Evolutionary conservation across 2,888 invertebrate species (phyloP).

Genomic region (Beris chalybata): DNA sequence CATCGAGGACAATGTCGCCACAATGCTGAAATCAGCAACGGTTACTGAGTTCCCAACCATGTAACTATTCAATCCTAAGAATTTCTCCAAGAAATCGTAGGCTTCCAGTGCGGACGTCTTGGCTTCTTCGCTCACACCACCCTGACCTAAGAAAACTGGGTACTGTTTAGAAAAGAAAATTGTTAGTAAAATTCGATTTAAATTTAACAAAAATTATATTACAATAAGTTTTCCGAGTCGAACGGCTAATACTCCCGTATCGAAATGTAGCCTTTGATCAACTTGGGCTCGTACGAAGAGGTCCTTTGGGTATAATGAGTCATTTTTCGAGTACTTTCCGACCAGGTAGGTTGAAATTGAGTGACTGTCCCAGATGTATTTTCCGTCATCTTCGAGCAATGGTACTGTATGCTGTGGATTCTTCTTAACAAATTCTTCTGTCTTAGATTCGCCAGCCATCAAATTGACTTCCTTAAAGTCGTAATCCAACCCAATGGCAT

Average conservation of each 20-base stretch:
- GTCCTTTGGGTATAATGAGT: slow-evolving; percentile 35
- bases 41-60: slow-evolving; percentile 45
- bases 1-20: slow-evolving; percentile 40
- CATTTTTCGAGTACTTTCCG: slow-evolving; percentile 36
- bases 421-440: slow-evolving; percentile 28
- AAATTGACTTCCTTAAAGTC: slow-evolving; percentile 44
- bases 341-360: slow-evolving; percentile 34
- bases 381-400: slow-evolving; percentile 32
- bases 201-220: not conserved
- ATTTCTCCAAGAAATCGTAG: slow-evolving; percentile 41
- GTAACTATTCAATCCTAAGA: slow-evolving; percentile 41
- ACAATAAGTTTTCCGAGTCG: slow-evolving; percentile 5
- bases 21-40: slow-evolving; percentile 46
- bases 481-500: slow-evolving; percentile 44
- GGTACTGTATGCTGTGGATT: slow-evolving; percentile 41
- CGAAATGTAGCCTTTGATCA: slow-evolving; percentile 36
- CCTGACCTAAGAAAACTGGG: not conserved
- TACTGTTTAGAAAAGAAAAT: not conserved
- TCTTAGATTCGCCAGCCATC: slow-evolving; percentile 40
- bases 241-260: slow-evolving; percentile 27
- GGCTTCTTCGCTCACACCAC: slow-evolving; percentile 35
- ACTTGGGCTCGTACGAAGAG: slow-evolving; percentile 30
- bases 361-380: slow-evolving; percentile 37
- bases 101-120: slow-evolving; percentile 38
- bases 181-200: not conserved